Percentiles rank a stretch among this genome's conserved stretches.
Conservation (phyloP, 2,797 vertebrate genomes). For the Sitta carolinensis region DNA sequence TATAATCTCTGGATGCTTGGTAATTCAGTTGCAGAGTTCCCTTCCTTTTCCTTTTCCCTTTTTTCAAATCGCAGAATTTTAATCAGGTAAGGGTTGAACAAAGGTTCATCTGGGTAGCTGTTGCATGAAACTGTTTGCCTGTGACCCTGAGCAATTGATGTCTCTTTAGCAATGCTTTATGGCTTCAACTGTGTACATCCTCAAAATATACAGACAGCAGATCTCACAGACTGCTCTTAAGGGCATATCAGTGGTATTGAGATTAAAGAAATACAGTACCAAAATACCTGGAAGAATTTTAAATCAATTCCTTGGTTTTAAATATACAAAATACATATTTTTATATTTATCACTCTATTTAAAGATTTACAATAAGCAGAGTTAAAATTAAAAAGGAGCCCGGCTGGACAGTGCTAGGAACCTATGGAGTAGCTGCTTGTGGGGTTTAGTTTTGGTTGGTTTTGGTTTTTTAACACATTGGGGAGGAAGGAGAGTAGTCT, state of each 20-base stretch:
- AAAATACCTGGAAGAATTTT: not conserved
- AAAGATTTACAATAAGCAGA: not conserved
- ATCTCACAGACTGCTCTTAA: not conserved
- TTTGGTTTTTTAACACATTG: not conserved
- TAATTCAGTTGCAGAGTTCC: not conserved
- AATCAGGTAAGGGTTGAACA: not conserved
- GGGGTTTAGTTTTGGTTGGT: not conserved
- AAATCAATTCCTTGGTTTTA: not conserved
- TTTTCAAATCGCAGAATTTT: not conserved
- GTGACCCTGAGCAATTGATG: not conserved
- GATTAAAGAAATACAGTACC: not conserved
- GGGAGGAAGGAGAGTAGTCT: not conserved
- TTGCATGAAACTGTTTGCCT: not conserved
- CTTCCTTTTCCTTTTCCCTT: not conserved
- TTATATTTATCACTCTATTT: not conserved
- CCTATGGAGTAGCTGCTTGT: not conserved
- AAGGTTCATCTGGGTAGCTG: not conserved
- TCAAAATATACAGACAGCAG: not conserved
- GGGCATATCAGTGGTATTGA: not conserved
- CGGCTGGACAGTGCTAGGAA: not conserved
- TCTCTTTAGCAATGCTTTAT: not conserved
- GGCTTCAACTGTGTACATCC: rapidly evolving
- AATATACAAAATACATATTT: not conserved
- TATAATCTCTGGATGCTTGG: not conserved
- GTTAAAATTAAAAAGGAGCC: not conserved